Conservation (phyloP, 2,888 invertebrate genomes). For the Synergus gifuensis region DNA sequence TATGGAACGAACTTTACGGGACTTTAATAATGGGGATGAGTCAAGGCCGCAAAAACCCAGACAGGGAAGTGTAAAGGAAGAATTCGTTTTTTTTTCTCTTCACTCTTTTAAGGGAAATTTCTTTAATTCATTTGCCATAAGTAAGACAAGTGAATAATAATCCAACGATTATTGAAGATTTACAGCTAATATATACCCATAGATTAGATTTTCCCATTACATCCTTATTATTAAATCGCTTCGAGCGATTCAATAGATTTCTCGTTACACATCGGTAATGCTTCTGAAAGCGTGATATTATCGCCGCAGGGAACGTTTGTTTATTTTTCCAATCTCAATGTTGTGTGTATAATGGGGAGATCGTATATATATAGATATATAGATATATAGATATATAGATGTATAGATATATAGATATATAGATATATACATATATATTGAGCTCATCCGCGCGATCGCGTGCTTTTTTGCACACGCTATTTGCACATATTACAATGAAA, state of each 20-base stretch:
- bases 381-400: no score
- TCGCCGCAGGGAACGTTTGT: constrained; percentile 31
- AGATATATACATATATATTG: background rate
- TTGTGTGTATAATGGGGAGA: constrained; percentile 34
- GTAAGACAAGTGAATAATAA: background rate
- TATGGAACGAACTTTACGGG: constrained; percentile 40
- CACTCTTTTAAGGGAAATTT: background rate
- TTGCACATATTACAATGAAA: constrained; percentile 38
- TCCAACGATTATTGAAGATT: background rate
- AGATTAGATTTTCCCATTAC: background rate
- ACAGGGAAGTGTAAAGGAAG: constrained; percentile 25
- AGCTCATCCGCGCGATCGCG: constrained; percentile 25
- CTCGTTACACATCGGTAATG: constrained; percentile 34
- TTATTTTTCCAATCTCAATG: constrained; percentile 36
- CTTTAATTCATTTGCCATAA: background rate
- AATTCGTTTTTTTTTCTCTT: background rate
- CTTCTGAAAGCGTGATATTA: constrained; percentile 40
- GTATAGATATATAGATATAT: no score
- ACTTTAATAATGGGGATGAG: constrained; percentile 42
- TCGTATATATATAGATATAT: constrained; percentile 30
- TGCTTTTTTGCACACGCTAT: constrained; percentile 39
- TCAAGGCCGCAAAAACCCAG: constrained; percentile 23
- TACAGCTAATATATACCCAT: background rate
- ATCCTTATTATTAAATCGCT: constrained; percentile 22
- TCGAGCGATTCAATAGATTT: constrained; percentile 27